Percentiles rank a stretch among this genome's conserved stretches.
Conservation (phyloP, 2,113 vertebrate genomes). For the Syrrhaptes paradoxus region DNA sequence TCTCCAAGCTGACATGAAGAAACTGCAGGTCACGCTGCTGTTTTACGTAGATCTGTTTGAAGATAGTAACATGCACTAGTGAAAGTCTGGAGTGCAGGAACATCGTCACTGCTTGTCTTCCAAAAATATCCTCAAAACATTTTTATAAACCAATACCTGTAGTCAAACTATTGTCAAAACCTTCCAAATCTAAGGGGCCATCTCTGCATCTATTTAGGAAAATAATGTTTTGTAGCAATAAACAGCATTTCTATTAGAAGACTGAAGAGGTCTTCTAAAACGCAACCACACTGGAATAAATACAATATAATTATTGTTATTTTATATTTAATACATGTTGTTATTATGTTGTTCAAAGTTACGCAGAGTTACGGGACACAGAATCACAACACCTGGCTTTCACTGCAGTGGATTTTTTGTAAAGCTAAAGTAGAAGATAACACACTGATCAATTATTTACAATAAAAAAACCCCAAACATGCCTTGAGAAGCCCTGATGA, state of each 20-base stretch:
- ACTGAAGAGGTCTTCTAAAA: neutral
- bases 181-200: neutral
- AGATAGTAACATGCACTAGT: neutral
- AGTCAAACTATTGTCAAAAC: neutral
- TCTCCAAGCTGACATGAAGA: constrained; percentile 82
- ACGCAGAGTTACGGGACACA: neutral
- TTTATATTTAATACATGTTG: neutral
- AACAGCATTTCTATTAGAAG: neutral
- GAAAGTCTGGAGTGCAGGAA: neutral
- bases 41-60: constrained; percentile 84
- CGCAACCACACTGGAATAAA: neutral
- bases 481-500: neutral
- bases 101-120: neutral
- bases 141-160: neutral
- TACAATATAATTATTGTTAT: neutral
- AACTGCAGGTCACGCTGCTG: constrained; percentile 86
- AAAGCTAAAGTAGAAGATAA: neutral
- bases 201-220: neutral
- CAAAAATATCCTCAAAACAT: neutral
- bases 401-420: neutral
- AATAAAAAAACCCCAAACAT: neutral
- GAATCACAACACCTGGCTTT: neutral
- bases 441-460: neutral
- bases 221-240: neutral
- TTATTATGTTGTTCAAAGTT: neutral